phyloP scores from a whole-genome alignment of 2,797 vertebrate genomes.

The Mycteria americana region DNA sequence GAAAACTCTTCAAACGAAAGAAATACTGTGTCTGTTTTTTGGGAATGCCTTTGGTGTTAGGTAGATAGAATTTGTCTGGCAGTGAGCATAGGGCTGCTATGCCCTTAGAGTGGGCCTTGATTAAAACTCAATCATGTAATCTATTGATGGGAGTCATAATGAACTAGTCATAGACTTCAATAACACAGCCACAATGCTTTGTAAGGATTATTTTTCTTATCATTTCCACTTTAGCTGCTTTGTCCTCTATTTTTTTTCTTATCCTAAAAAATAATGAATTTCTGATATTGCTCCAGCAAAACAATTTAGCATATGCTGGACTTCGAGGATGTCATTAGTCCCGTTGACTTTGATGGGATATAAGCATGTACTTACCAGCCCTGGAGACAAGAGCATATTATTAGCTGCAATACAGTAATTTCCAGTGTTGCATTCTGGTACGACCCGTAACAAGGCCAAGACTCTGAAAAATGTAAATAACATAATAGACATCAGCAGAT shows the following conservation, averaged over 20 bases:
- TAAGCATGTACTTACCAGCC: neutral
- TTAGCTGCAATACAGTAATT: neutral
- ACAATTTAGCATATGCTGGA: neutral
- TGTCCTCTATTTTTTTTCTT: neutral
- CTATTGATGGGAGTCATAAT: neutral
- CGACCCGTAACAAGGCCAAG: neutral
- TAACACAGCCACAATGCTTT: neutral
- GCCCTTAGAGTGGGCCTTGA: neutral
- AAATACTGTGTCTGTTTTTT: neutral
- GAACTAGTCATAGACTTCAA: neutral
- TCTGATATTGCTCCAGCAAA: neutral
- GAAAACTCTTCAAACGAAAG: neutral
- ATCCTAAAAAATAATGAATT: neutral
- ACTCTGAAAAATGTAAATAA: neutral
- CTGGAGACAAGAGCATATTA: neutral
- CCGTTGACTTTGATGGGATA: neutral
- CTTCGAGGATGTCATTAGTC: neutral
- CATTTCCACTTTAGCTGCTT: neutral
- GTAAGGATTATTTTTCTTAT: neutral
- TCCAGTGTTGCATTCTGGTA: neutral
- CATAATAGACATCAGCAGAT: neutral
- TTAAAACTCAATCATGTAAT: neutral
- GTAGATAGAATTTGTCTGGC: neutral
- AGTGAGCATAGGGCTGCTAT: neutral
- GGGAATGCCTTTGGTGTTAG: neutral